A percentile compares a stretch with the other conserved stretches of the same genome.
phyloP scores from a whole-genome alignment of 2,888 invertebrate species.

The Caenorhabditis macrosperma region DNA sequence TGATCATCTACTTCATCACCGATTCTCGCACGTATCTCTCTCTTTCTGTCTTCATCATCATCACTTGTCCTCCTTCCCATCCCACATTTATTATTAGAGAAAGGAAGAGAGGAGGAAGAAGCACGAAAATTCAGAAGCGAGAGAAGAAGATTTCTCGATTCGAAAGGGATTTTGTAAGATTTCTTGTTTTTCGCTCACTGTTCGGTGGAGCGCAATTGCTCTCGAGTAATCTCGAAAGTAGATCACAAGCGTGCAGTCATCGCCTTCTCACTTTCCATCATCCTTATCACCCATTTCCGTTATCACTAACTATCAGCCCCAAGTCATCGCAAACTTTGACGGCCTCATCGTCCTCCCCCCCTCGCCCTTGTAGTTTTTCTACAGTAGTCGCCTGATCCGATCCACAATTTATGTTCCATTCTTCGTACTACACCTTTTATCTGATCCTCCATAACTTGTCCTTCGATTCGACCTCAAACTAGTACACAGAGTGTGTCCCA shows the following conservation, averaged over 20 bases:
- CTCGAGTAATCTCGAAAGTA: no score
- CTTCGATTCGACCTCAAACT: conserved; percentile 28
- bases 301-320: conserved; percentile 6
- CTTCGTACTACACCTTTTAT: conserved; percentile 20
- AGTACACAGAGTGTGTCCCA: conserved; percentile 30
- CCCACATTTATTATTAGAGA: conserved; percentile 33
- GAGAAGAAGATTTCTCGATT: background rate
- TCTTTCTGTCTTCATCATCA: no score
- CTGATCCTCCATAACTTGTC: conserved; percentile 44
- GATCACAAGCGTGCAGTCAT: no score
- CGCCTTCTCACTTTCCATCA: background rate
- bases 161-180: no score
- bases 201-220: background rate
- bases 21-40: conserved; percentile 25
- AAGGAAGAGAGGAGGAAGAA: background rate
- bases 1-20: conserved; percentile 1
- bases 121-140: background rate
- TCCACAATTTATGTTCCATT: conserved; percentile 30
- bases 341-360: background rate
- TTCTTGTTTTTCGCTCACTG: background rate
- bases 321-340: background rate
- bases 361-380: conserved; percentile 11
- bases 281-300: background rate
- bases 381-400: background rate
- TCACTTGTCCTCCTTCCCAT: conserved; percentile 19